These are phyloP conservation scores for Xanthorhoe designata DNA, from an alignment of 2,888 invertebrate species.

Conservation along the genomic window DNA sequence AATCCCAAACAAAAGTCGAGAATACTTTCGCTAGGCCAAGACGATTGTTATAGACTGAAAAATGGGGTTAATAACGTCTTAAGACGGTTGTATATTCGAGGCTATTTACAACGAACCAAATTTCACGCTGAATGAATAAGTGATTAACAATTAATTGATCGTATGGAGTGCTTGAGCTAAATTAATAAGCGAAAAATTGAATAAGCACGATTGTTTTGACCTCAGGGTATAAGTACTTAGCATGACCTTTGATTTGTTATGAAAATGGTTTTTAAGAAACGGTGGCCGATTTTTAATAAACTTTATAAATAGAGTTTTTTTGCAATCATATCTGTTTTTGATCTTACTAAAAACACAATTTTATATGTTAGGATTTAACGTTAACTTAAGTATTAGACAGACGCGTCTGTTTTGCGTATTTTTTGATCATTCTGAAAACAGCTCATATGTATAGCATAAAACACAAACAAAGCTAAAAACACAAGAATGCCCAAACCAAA, in stretches of 20 bases:
- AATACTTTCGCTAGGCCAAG: neutral
- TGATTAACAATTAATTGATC: slow-evolving; percentile 49
- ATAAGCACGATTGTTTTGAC: slow-evolving; percentile 38
- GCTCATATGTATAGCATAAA: neutral
- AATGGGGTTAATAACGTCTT: neutral
- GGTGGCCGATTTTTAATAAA: neutral
- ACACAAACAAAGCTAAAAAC: neutral
- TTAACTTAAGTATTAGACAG: too few species aligned
- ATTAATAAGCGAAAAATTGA: slow-evolving; percentile 43
- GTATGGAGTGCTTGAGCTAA: slow-evolving; percentile 35
- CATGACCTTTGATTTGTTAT: slow-evolving; percentile 36
- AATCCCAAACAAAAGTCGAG: too few species aligned
- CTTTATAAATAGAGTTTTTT: too few species aligned
- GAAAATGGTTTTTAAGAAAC: slow-evolving; percentile 1
- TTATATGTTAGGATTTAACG: too few species aligned
- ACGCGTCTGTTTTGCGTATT: too few species aligned
- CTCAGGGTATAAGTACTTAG: slow-evolving; percentile 36
- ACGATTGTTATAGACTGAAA: neutral
- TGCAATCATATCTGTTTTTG: too few species aligned
- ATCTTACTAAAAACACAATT: too few species aligned
- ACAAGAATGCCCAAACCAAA: neutral
- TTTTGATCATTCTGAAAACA: too few species aligned
- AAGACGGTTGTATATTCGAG: neutral
- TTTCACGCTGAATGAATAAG: slow-evolving; percentile 51
- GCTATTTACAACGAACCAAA: slow-evolving; percentile 34